Evolutionary conservation across 1,140 invertebrate species (phyloP).

Genomic region (Phthorimaea operculella): DNA sequence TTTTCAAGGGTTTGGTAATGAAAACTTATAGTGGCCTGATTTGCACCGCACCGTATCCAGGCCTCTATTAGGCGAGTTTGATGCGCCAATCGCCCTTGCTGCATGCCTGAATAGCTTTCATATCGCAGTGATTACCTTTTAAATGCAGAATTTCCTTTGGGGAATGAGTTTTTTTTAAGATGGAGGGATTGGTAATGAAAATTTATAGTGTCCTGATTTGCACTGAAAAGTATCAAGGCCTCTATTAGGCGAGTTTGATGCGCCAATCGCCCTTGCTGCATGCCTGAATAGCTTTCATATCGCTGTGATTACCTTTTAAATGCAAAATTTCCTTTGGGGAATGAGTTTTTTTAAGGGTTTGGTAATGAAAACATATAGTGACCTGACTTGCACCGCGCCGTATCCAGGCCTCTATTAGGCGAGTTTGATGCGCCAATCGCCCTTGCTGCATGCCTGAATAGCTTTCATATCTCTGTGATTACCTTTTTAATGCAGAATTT

Average conservation of each 20-base stretch:
- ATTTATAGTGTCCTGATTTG: slow-evolving; percentile 19
- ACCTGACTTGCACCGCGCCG: slow-evolving; percentile 42
- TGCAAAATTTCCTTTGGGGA: not conserved
- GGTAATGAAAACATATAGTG: too few species aligned
- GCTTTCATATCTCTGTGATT: not conserved
- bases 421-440: slow-evolving; percentile 34
- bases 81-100: slow-evolving; percentile 14
- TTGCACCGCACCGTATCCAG: slow-evolving; percentile 40
- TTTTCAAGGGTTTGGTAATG: too few species aligned
- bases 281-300: not conserved
- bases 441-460: not conserved
- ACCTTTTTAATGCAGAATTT: not conserved
- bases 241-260: slow-evolving; percentile 52
- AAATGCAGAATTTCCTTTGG: not conserved
- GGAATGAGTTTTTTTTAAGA: not conserved
- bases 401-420: slow-evolving; percentile 49
- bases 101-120: not conserved
- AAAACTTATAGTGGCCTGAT: too few species aligned
- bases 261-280: slow-evolving; percentile 1
- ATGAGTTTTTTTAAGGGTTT: too few species aligned
- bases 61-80: slow-evolving; percentile 51
- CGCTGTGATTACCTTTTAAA: not conserved
- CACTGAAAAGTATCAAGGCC: slow-evolving; percentile 35
- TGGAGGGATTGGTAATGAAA: too few species aligned
- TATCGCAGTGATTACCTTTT: not conserved